phyloP scores from a whole-genome alignment of 2,113 vertebrate genomes.

The Neolamprologus modestus region DNA sequence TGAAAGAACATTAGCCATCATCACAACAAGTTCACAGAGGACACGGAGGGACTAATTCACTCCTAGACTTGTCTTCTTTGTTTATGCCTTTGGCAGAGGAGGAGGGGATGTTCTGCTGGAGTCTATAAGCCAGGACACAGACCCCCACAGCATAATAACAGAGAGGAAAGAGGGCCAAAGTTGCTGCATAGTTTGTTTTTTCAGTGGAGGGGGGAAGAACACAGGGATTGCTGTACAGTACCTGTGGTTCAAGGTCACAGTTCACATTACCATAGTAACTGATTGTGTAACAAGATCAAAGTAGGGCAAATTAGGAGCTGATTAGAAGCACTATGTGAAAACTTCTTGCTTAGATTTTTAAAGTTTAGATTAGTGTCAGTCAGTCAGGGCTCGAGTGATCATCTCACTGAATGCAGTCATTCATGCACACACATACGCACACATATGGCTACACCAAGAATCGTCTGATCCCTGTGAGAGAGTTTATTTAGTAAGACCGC shows the following conservation, averaged over 20 bases:
- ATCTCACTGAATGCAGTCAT: neutral
- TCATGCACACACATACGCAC: neutral
- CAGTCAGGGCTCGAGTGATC: neutral
- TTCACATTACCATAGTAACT: neutral
- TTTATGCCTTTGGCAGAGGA: neutral
- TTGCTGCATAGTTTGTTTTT: neutral
- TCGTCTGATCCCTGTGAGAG: constrained; percentile 41
- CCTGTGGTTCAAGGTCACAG: neutral
- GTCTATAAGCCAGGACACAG: neutral
- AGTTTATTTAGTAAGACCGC: constrained; percentile 40
- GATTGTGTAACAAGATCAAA: neutral
- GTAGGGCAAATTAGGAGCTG: neutral
- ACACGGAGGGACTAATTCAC: neutral
- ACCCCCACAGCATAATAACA: neutral
- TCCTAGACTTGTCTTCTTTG: neutral
- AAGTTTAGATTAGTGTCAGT: neutral
- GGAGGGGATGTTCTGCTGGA: neutral
- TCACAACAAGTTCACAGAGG: neutral
- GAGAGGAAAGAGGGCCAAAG: neutral
- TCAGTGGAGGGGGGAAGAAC: neutral
- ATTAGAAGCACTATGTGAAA: neutral
- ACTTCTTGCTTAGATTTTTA: neutral
- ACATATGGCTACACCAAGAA: neutral
- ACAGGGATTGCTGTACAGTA: neutral
- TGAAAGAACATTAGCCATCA: neutral